phyloP scores from a whole-genome alignment of 1,140 invertebrate genomes.

The Theocolax elegans region DNA sequence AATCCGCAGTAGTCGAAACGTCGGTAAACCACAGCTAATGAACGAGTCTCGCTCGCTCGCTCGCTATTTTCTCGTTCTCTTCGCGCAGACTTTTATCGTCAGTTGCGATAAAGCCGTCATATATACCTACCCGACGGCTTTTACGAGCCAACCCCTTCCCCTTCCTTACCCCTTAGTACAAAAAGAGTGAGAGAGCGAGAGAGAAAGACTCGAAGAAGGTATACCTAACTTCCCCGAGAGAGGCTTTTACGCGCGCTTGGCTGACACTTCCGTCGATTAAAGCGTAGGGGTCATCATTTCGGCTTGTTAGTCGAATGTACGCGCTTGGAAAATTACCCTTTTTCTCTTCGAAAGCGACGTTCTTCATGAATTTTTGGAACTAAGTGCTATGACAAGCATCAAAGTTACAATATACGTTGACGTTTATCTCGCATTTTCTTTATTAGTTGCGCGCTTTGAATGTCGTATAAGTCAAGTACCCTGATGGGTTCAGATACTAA shows the following conservation, averaged over 20 bases:
- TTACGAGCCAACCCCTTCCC: conserved; percentile 17
- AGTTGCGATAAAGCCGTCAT: conserved; percentile 24
- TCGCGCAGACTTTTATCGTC: not conserved
- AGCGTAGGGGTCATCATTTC: conserved; percentile 14
- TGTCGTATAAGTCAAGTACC: too few relatives aligned
- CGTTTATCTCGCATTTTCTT: too few relatives aligned
- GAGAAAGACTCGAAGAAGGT: too few relatives aligned
- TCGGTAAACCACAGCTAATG: conserved; percentile 52
- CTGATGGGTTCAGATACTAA: too few relatives aligned
- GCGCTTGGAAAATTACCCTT: not conserved
- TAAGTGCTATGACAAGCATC: too few relatives aligned
- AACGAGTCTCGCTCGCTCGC: conserved; percentile 43
- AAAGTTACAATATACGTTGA: too few relatives aligned
- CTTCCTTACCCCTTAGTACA: too few relatives aligned
- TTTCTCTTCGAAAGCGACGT: not conserved
- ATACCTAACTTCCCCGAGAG: too few relatives aligned
- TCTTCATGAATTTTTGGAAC: not conserved
- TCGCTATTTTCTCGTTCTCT: conserved; percentile 8
- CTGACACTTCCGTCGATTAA: conserved; percentile 36
- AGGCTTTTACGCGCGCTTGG: conserved; percentile 16
- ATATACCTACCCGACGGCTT: conserved; percentile 1
- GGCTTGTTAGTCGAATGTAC: conserved; percentile 23
- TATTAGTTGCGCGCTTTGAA: too few relatives aligned
- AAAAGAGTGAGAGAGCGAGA: too few relatives aligned
- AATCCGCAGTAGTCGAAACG: conserved; percentile 35